Evolutionary conservation across 2,797 vertebrate genomes (phyloP), one percentile per base, ranked within the genome.

Genomic region (Melanotaenia maccullochi): DNA sequence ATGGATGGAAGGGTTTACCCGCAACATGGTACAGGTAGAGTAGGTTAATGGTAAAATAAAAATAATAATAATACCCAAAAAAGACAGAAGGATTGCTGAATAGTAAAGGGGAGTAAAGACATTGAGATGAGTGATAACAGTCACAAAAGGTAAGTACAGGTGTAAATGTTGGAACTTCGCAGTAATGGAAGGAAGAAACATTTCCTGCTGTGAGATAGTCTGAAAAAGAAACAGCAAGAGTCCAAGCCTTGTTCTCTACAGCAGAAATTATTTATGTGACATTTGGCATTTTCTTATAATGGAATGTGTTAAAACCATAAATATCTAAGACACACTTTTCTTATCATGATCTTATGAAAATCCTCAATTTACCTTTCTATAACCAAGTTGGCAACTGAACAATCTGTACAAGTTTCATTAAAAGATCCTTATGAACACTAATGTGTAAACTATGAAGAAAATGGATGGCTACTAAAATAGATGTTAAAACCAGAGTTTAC

Each of bases 261-360:
- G 56, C 5, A 76, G 65, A 79, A 87, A 84, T 81, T 67, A 81
- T 86, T 73, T 55, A 77, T 86, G 78, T 81, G 72, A 68, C 75
- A 82, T 86, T 88, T 87, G 71, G 44, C 65, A 68, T 80, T 63
- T 60, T 68, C 68, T 49, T 18, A 36, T 61, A 68, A 66, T 20
- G 69, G 61, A 70, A 59, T 44, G 55, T 22, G 67, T 11, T 65
- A 42, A 79, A 87, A 71, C 28, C 30, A 55, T 49, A 74, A 61
- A 68, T 76, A 51, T 62, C 2, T 58, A 40, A 58, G 5, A 30
- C 9, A 22, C 11, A 58, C 1, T 11, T 32, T 24, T 52, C 4
- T 11, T 5, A 38, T 22, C 35, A 60, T 11, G 20, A 68, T 9
- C 18, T 38, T 56, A 67, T 68, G 5, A 68, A 73, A 62, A 57